phyloP scores from a whole-genome alignment of 2,888 invertebrate species.

The Phalera bucephala region DNA sequence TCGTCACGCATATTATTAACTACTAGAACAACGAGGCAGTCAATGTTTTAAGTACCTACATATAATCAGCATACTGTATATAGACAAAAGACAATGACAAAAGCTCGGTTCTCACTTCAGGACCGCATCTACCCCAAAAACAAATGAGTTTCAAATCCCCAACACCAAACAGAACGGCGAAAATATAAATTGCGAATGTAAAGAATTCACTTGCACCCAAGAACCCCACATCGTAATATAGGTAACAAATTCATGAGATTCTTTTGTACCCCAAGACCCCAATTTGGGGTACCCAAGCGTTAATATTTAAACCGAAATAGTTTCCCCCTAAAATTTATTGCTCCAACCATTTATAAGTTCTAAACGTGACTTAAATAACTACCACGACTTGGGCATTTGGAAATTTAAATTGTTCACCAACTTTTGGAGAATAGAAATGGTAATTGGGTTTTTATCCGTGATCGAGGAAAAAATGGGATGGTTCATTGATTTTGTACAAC shows the following conservation, averaged over 20 bases:
- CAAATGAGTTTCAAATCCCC: no score
- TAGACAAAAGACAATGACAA: no score
- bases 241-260: slow-evolving; percentile 26
- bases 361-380: slow-evolving; percentile 28
- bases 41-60: no score
- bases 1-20: no score
- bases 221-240: slow-evolving; percentile 17
- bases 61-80: no score
- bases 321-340: slow-evolving; percentile 21
- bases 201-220: neutral
- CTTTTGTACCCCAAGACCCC: slow-evolving; percentile 17
- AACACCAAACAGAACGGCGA: neutral
- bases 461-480: no score
- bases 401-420: slow-evolving; percentile 31
- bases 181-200: neutral
- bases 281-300: slow-evolving; percentile 13
- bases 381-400: slow-evolving; percentile 8
- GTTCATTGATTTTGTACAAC: no score
- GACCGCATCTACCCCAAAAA: no score
- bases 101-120: no score
- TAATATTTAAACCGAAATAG: slow-evolving; percentile 30
- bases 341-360: slow-evolving; percentile 17
- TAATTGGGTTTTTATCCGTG: slow-evolving; percentile 33
- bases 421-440: slow-evolving; percentile 21
- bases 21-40: no score